Evolutionary conservation across 2,888 invertebrate genomes (phyloP).

Genomic region (Anticlea derivata): DNA sequence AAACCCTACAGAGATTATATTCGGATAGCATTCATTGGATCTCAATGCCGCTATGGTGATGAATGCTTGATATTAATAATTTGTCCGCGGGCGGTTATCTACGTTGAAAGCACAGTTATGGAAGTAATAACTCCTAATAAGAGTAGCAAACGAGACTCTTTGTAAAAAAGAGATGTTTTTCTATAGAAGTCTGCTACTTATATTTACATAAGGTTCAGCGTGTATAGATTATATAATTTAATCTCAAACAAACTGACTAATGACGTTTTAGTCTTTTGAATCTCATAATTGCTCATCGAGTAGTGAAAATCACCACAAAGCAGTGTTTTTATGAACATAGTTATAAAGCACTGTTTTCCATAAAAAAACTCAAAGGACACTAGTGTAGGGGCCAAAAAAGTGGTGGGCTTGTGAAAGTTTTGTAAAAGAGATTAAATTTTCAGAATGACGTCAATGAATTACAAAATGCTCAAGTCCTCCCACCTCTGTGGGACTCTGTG

Average conservation of each 20-base stretch:
- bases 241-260: no score
- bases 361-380: no score
- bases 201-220: no score
- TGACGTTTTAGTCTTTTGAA: no score
- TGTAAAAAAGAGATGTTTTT: constrained; percentile 8
- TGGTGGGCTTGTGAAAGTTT: no score
- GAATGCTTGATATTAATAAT: constrained; percentile 75
- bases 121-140: constrained; percentile 56
- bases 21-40: constrained; percentile 68
- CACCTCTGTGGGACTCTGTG: constrained; percentile 1
- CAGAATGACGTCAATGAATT: not conserved
- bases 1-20: constrained; percentile 58
- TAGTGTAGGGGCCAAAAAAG: no score
- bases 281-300: no score
- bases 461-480: not conserved
- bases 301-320: no score
- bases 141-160: constrained; percentile 32
- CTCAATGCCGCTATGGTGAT: constrained; percentile 70
- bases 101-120: constrained; percentile 50
- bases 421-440: no score
- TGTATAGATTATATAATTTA: no score
- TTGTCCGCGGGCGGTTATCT: constrained; percentile 63
- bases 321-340: no score
- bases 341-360: no score
- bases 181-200: not conserved